A percentile compares a stretch with the other conserved stretches of the same genome.
Conservation (phyloP, 2,113 vertebrate species). For the Atrichornis clamosus region DNA sequence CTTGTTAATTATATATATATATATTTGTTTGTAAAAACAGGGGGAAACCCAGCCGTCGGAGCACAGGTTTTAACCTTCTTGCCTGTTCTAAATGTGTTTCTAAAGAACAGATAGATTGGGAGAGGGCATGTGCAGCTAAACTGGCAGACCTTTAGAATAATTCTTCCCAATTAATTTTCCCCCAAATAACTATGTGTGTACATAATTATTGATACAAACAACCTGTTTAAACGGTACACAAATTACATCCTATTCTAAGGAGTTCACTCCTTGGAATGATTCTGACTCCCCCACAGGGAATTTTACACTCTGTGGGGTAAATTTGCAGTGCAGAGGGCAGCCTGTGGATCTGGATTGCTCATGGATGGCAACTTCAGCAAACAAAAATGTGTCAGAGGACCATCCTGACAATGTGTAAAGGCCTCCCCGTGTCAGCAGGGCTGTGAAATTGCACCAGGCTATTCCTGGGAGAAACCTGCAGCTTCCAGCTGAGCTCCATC, state of each 20-base stretch:
- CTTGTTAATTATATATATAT: not conserved
- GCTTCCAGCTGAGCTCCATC: not conserved
- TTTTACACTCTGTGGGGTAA: not conserved
- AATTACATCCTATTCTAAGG: not conserved
- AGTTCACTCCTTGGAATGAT: not conserved
- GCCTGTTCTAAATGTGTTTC: not conserved
- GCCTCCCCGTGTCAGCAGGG: not conserved
- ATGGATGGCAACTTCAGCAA: not conserved
- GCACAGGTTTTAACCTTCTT: not conserved
- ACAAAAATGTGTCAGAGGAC: not conserved
- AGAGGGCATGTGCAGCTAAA: not conserved
- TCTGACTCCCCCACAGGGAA: not conserved
- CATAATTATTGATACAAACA: not conserved
- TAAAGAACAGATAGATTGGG: not conserved
- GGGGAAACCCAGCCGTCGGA: not conserved
- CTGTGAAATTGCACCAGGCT: not conserved
- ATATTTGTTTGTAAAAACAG: not conserved
- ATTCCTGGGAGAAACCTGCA: not conserved
- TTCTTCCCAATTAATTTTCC: no score
- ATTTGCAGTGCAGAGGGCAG: not conserved
- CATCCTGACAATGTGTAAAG: rapidly evolving
- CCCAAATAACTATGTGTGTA: rapidly evolving
- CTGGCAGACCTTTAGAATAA: not conserved
- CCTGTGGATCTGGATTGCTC: not conserved
- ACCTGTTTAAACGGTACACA: rapidly evolving